phyloP scores from a whole-genome alignment of 2,888 invertebrate genomes.

The Yponomeuta plumbellus region DNA sequence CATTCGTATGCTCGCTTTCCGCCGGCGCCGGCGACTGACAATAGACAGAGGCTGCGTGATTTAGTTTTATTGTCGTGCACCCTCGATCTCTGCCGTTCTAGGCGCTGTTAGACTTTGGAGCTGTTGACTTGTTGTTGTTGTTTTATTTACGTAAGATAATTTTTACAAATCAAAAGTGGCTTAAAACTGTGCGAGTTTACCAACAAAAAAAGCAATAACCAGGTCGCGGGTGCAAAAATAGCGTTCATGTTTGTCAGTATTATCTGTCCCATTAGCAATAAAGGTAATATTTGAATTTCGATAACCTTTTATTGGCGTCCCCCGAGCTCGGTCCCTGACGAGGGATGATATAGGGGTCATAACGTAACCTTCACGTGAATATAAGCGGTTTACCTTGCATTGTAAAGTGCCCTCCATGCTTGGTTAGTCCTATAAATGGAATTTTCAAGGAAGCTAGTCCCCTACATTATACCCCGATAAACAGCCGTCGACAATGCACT shows the following conservation, averaged over 20 bases:
- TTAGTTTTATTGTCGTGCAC: constrained; percentile 75
- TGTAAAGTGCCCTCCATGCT: constrained; percentile 41
- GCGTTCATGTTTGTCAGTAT: constrained; percentile 25
- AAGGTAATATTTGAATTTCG: constrained; percentile 36
- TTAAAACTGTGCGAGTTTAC: neutral
- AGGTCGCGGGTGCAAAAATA: constrained; percentile 11
- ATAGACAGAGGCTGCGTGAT: constrained; percentile 65
- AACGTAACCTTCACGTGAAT: constrained; percentile 54
- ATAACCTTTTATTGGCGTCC: constrained; percentile 40
- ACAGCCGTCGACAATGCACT: constrained; percentile 31
- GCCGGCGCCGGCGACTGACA: constrained; percentile 70
- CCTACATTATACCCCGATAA: constrained; percentile 61
- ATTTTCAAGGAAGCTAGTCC: constrained; percentile 55
- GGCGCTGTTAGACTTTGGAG: neutral
- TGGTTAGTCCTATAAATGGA: constrained; percentile 52
- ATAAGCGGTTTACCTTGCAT: constrained; percentile 53
- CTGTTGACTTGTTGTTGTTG: neutral
- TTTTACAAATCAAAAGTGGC: neutral
- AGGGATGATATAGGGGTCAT: constrained; percentile 50
- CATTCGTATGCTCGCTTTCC: constrained; percentile 69
- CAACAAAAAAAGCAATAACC: neutral
- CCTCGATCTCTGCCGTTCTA: constrained; percentile 40
- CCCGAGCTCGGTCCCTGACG: constrained; percentile 43
- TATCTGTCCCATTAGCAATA: constrained; percentile 30
- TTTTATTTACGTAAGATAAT: neutral